phyloP scores from a whole-genome alignment of 2,113 vertebrate species.

The Vicugna pacos region DNA sequence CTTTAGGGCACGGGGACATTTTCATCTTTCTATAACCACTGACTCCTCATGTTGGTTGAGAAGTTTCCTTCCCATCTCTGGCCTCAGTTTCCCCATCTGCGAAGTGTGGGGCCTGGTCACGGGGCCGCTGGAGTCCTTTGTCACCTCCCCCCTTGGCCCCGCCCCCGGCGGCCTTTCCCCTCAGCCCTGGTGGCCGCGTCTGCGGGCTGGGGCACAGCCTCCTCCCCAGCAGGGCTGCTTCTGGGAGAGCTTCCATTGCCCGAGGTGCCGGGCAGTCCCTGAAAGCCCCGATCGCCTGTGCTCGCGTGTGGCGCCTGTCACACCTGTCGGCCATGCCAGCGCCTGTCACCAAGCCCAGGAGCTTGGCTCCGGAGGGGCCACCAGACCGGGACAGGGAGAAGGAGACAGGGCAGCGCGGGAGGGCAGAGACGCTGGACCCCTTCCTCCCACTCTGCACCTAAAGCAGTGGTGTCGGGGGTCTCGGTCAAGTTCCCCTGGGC shows the following conservation, averaged over 20 bases:
- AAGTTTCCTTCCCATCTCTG: background rate
- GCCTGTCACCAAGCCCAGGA: background rate
- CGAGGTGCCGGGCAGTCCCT: background rate
- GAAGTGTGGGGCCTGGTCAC: background rate
- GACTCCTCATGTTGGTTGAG: background rate
- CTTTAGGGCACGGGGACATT: background rate
- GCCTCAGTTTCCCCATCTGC: background rate
- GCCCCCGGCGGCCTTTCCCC: background rate
- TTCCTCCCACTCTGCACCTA: background rate
- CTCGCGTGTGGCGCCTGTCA: background rate
- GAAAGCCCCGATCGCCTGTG: background rate
- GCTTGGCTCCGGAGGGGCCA: background rate
- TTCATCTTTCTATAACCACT: background rate
- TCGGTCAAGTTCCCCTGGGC: background rate
- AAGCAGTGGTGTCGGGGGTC: background rate
- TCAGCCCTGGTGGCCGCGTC: background rate
- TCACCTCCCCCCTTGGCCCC: background rate
- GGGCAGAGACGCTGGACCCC: background rate
- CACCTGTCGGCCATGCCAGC: background rate
- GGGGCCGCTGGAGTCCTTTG: background rate
- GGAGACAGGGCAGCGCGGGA: background rate
- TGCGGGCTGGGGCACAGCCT: background rate
- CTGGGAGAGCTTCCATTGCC: background rate
- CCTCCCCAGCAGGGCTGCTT: background rate
- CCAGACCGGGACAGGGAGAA: too few species aligned